These are phyloP conservation scores for Heliconius cydno DNA, from an alignment of 2,888 invertebrate genomes.

Conservation along the genomic window DNA sequence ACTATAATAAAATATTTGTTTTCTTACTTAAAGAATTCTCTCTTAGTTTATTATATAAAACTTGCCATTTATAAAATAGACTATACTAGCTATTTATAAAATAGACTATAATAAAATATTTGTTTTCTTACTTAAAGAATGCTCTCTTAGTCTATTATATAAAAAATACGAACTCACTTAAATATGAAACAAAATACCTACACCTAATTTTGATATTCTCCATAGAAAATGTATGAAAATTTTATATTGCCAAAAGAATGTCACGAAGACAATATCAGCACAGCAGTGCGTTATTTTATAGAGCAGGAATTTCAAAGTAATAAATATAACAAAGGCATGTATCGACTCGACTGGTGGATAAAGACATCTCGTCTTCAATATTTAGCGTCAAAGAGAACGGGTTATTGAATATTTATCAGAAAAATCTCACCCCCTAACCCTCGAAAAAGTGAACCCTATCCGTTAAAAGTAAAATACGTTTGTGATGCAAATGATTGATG, in stretches of 20 bases:
- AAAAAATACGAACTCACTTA: neutral
- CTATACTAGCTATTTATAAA: too few species aligned
- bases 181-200: neutral
- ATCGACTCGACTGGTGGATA: neutral
- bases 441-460: constrained; percentile 12
- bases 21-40: neutral
- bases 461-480: constrained; percentile 14
- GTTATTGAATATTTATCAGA: constrained; percentile 24
- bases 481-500: constrained; percentile 28
- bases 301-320: constrained; percentile 21
- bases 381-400: constrained; percentile 20
- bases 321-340: constrained; percentile 24
- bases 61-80: too few species aligned
- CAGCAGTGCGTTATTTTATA: constrained; percentile 4
- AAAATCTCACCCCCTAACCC: constrained; percentile 1
- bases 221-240: constrained; percentile 1
- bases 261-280: constrained; percentile 3
- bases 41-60: neutral
- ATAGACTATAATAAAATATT: too few species aligned
- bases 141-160: neutral
- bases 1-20: neutral
- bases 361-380: neutral
- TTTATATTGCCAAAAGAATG: constrained; percentile 9
- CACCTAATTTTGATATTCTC: neutral
- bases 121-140: neutral